Percentiles rank a stretch among this genome's conserved stretches.
phyloP scores from a whole-genome alignment of 2,797 vertebrate genomes.

The Podarcis siculus region DNA sequence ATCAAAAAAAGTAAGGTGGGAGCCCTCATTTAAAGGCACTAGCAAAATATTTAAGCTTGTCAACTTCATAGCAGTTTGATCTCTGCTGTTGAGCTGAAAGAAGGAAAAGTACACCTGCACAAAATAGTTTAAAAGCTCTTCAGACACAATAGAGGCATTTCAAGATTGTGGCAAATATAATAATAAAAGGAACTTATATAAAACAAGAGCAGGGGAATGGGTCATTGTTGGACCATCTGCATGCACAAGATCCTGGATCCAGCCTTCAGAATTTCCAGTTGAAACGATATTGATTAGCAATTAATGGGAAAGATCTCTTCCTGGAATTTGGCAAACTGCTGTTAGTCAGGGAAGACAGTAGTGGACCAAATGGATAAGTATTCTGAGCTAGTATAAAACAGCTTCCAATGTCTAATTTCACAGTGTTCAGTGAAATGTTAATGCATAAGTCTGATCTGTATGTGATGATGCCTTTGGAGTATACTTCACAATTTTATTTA shows the following conservation, averaged over 20 bases:
- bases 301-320: not conserved
- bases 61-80: not conserved
- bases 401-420: not conserved
- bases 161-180: not conserved
- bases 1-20: not conserved
- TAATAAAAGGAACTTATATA: not conserved
- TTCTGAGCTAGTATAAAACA: not conserved
- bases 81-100: not conserved
- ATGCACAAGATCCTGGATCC: not conserved
- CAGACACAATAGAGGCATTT: not conserved
- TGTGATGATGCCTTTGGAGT: not conserved
- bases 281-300: not conserved
- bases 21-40: not conserved
- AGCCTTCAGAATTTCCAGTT: not conserved
- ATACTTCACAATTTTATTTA: not conserved
- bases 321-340: not conserved
- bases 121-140: not conserved
- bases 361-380: not conserved
- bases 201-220: not conserved
- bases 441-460: not conserved
- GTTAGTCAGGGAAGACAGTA: too few relatives aligned
- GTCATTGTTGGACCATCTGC: not conserved
- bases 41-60: not conserved
- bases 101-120: not conserved
- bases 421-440: not conserved